phyloP scores from a whole-genome alignment of 2,797 vertebrate species.

The Poecilia wingei region DNA sequence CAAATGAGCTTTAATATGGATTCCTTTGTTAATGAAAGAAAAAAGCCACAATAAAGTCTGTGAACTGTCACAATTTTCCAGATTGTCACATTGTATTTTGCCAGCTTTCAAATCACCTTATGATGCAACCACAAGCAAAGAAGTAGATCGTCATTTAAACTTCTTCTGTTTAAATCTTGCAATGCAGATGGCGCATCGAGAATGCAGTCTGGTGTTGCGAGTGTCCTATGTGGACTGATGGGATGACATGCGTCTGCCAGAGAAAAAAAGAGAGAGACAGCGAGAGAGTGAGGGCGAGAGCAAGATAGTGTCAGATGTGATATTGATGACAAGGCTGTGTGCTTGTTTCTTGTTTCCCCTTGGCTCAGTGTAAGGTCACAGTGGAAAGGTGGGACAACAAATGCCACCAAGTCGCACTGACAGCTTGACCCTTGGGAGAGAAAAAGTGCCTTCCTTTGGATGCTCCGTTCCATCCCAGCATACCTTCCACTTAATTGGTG shows the following conservation, averaged over 20 bases:
- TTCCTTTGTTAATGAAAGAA: slow-evolving; percentile 12
- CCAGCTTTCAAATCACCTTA: slow-evolving; percentile 2
- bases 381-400: slow-evolving; percentile 73
- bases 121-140: slow-evolving; percentile 14
- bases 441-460: slow-evolving; percentile 64
- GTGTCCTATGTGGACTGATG: slow-evolving; percentile 33
- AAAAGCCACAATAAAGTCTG: background rate
- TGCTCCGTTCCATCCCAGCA: slow-evolving; percentile 33
- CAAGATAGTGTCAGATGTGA: slow-evolving; percentile 63
- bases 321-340: slow-evolving; percentile 62
- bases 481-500: slow-evolving; percentile 27
- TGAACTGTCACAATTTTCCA: slow-evolving; percentile 11
- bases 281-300: slow-evolving; percentile 10
- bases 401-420: slow-evolving; percentile 65
- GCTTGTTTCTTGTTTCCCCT: slow-evolving; percentile 65
- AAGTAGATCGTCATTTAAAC: slow-evolving; percentile 23
- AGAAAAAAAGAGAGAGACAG: slow-evolving; percentile 18
- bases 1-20: slow-evolving; percentile 26
- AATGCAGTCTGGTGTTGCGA: slow-evolving; percentile 17
- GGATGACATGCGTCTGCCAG: slow-evolving; percentile 40
- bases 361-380: slow-evolving; percentile 75
- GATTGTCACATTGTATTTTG: background rate
- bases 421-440: slow-evolving; percentile 72
- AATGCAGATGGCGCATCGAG: slow-evolving; percentile 18
- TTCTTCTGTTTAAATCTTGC: slow-evolving; percentile 19